Conservation (phyloP, 2,797 vertebrate species). For the Poliocrania exsul region DNA sequence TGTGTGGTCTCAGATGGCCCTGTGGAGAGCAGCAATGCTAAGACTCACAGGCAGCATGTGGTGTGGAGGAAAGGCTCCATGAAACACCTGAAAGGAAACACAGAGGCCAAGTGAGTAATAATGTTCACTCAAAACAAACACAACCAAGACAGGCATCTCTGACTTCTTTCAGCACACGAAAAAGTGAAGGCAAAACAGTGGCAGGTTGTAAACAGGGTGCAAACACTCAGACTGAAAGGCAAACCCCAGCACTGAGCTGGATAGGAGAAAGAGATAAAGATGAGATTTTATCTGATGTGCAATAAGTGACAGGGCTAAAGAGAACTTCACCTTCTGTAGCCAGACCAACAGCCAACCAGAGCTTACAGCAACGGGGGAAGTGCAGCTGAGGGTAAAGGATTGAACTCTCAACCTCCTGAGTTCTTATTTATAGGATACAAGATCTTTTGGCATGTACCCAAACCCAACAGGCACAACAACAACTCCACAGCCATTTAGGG, state of each 20-base stretch:
- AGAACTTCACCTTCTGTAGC: not conserved
- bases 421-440: not conserved
- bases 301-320: not conserved
- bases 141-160: not conserved
- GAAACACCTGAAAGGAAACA: slow-evolving; percentile 6
- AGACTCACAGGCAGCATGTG: not conserved
- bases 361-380: not conserved
- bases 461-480: not conserved
- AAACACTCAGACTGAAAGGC: not conserved
- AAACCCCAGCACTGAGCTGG: not conserved
- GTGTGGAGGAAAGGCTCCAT: not conserved
- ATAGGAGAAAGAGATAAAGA: not conserved
- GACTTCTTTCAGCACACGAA: not conserved
- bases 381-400: not conserved
- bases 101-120: not conserved
- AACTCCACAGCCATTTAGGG: not conserved
- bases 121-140: not conserved
- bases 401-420: not conserved
- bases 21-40: not conserved
- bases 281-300: not conserved
- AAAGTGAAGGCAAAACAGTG: not conserved
- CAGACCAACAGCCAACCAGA: not conserved
- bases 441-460: not conserved
- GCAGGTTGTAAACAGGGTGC: not conserved
- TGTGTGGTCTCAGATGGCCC: not conserved